Percentiles rank a stretch among this genome's conserved stretches.
These are phyloP conservation scores for Meteorus colon DNA, from an alignment of 2,888 invertebrate genomes.

Conservation along the genomic window DNA sequence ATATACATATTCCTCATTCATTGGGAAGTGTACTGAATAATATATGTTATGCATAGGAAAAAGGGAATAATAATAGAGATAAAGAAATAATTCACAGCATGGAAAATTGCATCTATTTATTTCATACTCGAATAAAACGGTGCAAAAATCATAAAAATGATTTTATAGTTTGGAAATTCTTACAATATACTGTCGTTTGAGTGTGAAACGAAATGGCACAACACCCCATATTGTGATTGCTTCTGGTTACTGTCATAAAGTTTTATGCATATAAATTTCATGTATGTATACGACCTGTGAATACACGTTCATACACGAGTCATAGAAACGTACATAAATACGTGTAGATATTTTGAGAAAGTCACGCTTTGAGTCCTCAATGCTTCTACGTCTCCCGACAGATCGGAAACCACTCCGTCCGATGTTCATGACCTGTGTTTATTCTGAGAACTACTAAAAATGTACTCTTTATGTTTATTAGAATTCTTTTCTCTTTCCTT, in stretches of 20 bases:
- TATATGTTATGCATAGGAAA: no score
- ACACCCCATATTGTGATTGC: conserved; percentile 52
- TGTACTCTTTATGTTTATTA: no score
- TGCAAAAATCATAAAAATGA: conserved; percentile 21
- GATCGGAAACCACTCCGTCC: conserved; percentile 63
- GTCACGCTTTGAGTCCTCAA: neutral
- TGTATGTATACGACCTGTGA: conserved; percentile 30
- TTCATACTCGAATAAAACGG: neutral
- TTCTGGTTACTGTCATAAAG: conserved; percentile 24
- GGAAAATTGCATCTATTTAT: neutral
- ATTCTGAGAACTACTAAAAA: conserved; percentile 51
- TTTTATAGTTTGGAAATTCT: neutral
- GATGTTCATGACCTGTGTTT: conserved; percentile 61
- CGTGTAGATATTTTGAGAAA: neutral
- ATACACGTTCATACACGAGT: conserved; percentile 11
- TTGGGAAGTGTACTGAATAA: no score
- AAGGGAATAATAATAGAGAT: no score
- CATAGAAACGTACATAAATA: neutral
- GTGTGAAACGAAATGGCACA: conserved; percentile 45
- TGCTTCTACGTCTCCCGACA: conserved; percentile 52
- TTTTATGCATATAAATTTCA: conserved; percentile 35
- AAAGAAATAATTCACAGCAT: no score
- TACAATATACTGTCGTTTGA: conserved; percentile 45
- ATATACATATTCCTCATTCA: no score
- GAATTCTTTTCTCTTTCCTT: no score